Evolutionary conservation across 2,888 invertebrate species (phyloP), one percentile per base, ranked within the genome.

Genomic region (Diachrysia chrysitis): DNA sequence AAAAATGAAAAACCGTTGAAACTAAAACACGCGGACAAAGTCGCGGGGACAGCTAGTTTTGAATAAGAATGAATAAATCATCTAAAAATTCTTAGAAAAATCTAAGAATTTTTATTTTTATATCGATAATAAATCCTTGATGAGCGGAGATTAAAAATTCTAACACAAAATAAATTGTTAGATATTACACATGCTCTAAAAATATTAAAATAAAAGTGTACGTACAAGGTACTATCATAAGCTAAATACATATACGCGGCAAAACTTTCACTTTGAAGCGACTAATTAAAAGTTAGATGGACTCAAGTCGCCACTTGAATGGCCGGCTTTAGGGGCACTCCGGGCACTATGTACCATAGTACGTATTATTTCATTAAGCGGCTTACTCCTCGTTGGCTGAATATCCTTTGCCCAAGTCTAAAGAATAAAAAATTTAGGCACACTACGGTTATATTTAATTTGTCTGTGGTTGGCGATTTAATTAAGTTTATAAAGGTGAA

Each of bases 211-310:
- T n/a, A n/a, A n/a, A n/a, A n/a, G n/a, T n/a, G n/a, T n/a, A n/a
- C n/a, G n/a, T n/a, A n/a, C n/a, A n/a, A n/a, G n/a, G n/a, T n/a
- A n/a, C n/a, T n/a, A n/a, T n/a, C n/a, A n/a, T n/a, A 42, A 63
- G 53, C 37, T 19, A 25, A 61, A 60, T 56, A 46, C 25, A 14
- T 61, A 59, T 59, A 58, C 37, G 16, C 4, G 42, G 17, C 19
- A 42, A 35, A 75, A 58, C 53, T 55, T 62, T 56, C 25, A 54
- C 23, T 48, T 46, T 63, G 53, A 61, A 23, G 25, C 1, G 29
- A 35, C 58, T 75, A 75, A 77, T 71, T 74, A 70, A 73, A 78
- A 73, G 66, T 73, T 63, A 57, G 64, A 64, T 53, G 46, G 48
- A 42, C 29, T 56, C 16, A 9, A 69, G 35, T 69, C 51, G 37